These are phyloP conservation scores for Leptinotarsa texana DNA, from an alignment of 1,140 invertebrate species.

Conservation along the genomic window DNA sequence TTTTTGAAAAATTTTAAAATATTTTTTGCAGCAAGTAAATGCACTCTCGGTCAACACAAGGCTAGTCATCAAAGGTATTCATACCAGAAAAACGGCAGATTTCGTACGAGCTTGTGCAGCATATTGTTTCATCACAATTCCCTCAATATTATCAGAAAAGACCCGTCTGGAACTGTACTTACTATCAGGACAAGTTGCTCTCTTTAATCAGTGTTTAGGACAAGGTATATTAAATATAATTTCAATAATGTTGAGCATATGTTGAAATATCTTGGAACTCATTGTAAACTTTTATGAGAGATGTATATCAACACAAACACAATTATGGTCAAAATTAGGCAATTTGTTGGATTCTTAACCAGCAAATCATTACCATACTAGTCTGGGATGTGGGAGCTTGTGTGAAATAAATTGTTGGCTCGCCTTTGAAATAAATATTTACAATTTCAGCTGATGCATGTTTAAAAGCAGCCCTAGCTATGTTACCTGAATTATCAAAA, in stretches of 20 bases:
- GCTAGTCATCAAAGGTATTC: constrained; percentile 73
- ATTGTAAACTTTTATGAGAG: too few species aligned
- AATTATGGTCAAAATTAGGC: too few species aligned
- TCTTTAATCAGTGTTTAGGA: constrained; percentile 87
- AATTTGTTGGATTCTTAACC: too few species aligned
- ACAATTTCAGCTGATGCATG: constrained; percentile 81
- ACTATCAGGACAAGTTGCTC: constrained; percentile 83
- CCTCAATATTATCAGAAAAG: constrained; percentile 79
- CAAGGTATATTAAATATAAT: constrained; percentile 67
- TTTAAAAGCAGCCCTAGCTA: constrained; percentile 82
- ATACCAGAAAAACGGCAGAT: constrained; percentile 78
- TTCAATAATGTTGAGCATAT: too few species aligned
- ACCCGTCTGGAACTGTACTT: constrained; percentile 83
- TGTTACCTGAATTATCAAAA: constrained; percentile 79
- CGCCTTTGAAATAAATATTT: too few species aligned
- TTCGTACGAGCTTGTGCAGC: constrained; percentile 94
- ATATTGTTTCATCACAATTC: constrained; percentile 94
- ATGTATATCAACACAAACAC: too few species aligned
- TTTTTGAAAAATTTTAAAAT: too few species aligned
- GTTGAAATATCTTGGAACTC: too few species aligned
- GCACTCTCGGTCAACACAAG: constrained; percentile 74
- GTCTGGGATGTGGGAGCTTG: too few species aligned
- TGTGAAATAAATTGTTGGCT: too few species aligned
- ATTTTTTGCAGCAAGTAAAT: constrained; percentile 72
- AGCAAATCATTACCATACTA: too few species aligned